Percentiles rank a stretch among this genome's conserved stretches.
These are phyloP conservation scores for Hippocampus barbouri DNA, from an alignment of 2,113 vertebrate genomes.

Conservation along the genomic window DNA sequence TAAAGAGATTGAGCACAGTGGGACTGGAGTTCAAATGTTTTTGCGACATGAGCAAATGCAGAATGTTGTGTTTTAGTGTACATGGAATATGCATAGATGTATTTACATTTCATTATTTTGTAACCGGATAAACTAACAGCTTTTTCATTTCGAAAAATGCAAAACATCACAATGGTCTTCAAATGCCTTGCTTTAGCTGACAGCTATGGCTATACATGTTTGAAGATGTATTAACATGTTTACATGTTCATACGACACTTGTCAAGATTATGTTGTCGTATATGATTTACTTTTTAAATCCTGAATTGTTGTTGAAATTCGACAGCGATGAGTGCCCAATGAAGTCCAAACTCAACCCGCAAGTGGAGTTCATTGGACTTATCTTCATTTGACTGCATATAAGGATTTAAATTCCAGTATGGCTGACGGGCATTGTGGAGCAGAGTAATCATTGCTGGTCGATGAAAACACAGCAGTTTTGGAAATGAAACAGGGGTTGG, in stretches of 20 bases:
- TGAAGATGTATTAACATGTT: neutral
- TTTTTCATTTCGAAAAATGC: neutral
- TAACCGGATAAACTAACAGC: neutral
- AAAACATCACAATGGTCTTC: neutral
- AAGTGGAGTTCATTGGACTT: neutral
- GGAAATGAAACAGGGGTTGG: too few relatives aligned
- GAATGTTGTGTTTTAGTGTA: neutral
- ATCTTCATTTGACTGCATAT: conserved; percentile 14
- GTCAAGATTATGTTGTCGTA: neutral
- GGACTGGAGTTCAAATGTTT: neutral
- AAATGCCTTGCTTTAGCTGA: neutral
- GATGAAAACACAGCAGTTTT: too few relatives aligned
- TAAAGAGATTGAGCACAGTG: conserved; percentile 4
- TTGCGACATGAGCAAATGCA: neutral
- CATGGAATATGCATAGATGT: neutral
- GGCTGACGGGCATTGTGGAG: neutral
- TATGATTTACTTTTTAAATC: neutral
- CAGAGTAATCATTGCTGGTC: neutral
- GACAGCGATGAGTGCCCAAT: neutral
- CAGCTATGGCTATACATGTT: neutral
- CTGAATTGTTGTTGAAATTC: neutral
- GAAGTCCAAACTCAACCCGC: neutral
- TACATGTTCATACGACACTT: neutral
- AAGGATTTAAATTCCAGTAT: conserved; percentile 24
- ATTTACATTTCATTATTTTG: neutral